These are phyloP conservation scores for Beroe ovata DNA, from an alignment of 37 sponge, comb jelly and placozoan genomes.

Conservation along the genomic window DNA sequence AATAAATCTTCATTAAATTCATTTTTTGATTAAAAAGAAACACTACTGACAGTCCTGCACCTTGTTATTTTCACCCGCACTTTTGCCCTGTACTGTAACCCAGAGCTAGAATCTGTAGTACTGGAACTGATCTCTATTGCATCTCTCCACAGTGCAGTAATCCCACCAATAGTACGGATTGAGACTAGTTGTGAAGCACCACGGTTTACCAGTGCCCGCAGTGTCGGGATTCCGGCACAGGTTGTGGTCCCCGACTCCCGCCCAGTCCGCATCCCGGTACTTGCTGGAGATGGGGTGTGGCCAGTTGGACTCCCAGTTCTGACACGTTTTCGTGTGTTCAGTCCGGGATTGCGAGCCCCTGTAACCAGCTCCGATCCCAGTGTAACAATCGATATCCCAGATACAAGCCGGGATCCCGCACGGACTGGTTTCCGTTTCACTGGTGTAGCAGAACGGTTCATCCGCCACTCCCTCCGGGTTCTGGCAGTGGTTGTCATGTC, in stretches of 20 bases:
- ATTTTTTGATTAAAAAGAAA: no score
- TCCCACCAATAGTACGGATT: not conserved
- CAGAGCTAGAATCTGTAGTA: conserved; percentile 57
- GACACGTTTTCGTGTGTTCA: not conserved
- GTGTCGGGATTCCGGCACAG: conserved; percentile 32
- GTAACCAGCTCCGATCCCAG: conserved; percentile 35
- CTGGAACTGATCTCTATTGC: conserved; percentile 25
- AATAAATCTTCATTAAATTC: no score
- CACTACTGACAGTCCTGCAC: no score
- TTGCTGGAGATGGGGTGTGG: not conserved
- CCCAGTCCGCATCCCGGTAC: not conserved
- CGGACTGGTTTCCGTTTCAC: conserved; percentile 29
- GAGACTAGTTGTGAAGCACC: conserved; percentile 14
- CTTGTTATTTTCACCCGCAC: no score
- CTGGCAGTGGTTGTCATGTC: conserved; percentile 55
- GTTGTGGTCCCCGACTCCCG: conserved; percentile 51
- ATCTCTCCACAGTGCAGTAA: not conserved
- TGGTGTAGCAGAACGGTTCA: conserved; percentile 64
- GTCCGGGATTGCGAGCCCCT: not conserved
- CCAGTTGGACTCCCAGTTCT: conserved; percentile 47
- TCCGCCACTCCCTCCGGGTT: conserved; percentile 15
- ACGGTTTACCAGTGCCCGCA: not conserved
- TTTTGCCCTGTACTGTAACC: no score
- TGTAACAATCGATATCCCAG: conserved; percentile 56
- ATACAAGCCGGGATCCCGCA: conserved; percentile 36